Percentiles rank a stretch among this genome's conserved stretches.
These are phyloP conservation scores for Eurystomus glaucurus DNA, from an alignment of 2,797 vertebrate genomes.

Conservation along the genomic window DNA sequence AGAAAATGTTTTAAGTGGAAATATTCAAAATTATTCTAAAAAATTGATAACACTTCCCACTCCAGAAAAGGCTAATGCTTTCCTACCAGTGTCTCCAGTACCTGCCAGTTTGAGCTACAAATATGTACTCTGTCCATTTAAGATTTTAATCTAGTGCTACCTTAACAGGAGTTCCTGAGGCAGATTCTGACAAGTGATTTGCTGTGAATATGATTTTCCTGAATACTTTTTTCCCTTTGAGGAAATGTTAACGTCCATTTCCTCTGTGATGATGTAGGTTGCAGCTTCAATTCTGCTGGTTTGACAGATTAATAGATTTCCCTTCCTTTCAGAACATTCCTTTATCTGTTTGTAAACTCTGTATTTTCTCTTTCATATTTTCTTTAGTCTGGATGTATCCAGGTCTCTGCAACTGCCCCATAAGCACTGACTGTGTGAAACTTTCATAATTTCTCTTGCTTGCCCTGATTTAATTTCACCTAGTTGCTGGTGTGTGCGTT, in stretches of 20 bases:
- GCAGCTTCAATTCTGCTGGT: not conserved
- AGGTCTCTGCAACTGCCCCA: not conserved
- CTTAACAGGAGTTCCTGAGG: not conserved
- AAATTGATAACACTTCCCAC: not conserved
- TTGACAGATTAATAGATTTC: not conserved
- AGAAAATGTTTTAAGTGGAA: not conserved
- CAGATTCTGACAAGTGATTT: not conserved
- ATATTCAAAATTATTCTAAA: not conserved
- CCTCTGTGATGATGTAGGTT: not conserved
- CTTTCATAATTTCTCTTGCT: not conserved
- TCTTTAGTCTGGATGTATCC: not conserved
- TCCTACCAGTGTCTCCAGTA: not conserved
- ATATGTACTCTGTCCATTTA: fast-evolving
- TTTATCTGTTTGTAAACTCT: not conserved
- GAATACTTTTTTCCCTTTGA: not conserved
- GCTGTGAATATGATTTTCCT: not conserved
- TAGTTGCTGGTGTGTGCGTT: not conserved
- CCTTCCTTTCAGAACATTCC: not conserved
- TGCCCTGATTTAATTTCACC: not conserved
- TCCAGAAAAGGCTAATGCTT: not conserved
- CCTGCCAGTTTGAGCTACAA: not conserved
- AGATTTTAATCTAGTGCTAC: not conserved
- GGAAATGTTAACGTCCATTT: not conserved
- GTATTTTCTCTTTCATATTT: not conserved
- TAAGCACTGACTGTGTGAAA: not conserved